These are phyloP conservation scores for Australoheros facetus DNA, from an alignment of 2,797 vertebrate genomes.

Conservation along the genomic window DNA sequence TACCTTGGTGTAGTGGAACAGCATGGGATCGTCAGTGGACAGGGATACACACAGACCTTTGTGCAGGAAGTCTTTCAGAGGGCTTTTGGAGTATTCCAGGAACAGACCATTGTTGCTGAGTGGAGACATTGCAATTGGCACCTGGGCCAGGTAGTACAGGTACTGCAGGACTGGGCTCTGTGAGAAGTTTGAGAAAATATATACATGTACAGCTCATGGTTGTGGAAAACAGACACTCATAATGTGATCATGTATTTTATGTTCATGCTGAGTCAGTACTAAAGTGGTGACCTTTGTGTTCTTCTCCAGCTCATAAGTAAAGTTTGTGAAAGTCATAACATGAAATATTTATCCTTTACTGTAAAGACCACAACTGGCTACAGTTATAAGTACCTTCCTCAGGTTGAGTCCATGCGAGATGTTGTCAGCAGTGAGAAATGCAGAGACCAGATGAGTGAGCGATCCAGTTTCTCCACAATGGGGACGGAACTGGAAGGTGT, in stretches of 20 bases:
- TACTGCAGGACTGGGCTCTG: conserved; percentile 98
- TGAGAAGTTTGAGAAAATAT: conserved; percentile 12
- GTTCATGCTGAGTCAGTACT: neutral
- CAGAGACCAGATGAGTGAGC: conserved; percentile 94
- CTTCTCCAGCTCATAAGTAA: neutral
- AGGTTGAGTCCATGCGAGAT: conserved; percentile 97
- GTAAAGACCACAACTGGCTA: neutral
- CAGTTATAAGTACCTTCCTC: conserved; percentile 85
- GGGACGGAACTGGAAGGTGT: conserved; percentile 95
- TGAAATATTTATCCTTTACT: neutral
- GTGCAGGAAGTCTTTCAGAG: conserved; percentile 92
- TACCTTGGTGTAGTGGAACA: conserved; percentile 99
- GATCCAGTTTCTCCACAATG: conserved; percentile 97
- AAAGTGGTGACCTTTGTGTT: neutral
- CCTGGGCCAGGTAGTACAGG: conserved; percentile 94
- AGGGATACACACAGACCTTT: conserved; percentile 94
- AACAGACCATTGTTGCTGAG: conserved; percentile 98
- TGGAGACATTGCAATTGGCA: conserved; percentile 98
- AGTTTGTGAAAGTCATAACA: neutral
- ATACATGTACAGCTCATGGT: neutral
- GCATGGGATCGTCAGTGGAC: conserved; percentile 97
- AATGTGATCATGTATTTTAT: neutral
- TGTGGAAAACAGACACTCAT: neutral
- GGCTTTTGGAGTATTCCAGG: conserved; percentile 96
- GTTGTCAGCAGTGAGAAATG: conserved; percentile 94